Evolutionary conservation across 2,113 vertebrate genomes (phyloP), one percentile per base, ranked within the genome.

Genomic region (Ancistrus triradiatus): DNA sequence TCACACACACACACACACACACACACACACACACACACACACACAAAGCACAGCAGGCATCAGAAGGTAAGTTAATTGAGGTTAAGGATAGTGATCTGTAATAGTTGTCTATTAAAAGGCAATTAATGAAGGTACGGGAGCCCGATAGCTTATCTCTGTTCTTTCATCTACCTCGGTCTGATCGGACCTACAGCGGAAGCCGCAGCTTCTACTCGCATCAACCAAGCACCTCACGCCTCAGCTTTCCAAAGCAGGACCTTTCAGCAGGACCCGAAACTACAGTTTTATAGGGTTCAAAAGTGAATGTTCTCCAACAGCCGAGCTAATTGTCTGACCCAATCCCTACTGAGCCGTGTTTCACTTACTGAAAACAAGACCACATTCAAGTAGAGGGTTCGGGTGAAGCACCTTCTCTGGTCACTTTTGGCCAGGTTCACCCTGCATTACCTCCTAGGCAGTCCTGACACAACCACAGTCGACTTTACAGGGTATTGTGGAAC

Each of bases 11-110:
- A 57, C 38, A 49, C 31, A 21, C 18, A 57, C 55, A 46, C 44
- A 50, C 18, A 51, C 55, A 33, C 56, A 48, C 28, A 25, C 49
- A 42, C 40, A 37, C 42, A 37, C 18, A 51, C 19, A 52, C 47
- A 53, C 49, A 43, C 27, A 66, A 31, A 9, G 55, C 31, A 19
- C 57, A 63, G 55, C 59, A 18, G 56, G 35, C 52, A 46, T 18
- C 53, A 59, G 53, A 33, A 65, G 33, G 31, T 42, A 62, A 63
- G 60, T 73, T 73, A 73, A 73, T 73, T 69, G 47, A 47, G 49
- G 66, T 69, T 73, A 67, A 59, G 55, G 71, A 73, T 73, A 73
- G 42, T 63, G 51, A 73, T 73, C 71, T 68, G 63, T 64, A 68
- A 68, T 48, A 53, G 71, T 60, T 59, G 66, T 69, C 66, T 68